A percentile compares a stretch with the other conserved stretches of the same genome.
Conservation (phyloP, 2,113 vertebrate genomes). For the Gymnobelideus leadbeateri region DNA sequence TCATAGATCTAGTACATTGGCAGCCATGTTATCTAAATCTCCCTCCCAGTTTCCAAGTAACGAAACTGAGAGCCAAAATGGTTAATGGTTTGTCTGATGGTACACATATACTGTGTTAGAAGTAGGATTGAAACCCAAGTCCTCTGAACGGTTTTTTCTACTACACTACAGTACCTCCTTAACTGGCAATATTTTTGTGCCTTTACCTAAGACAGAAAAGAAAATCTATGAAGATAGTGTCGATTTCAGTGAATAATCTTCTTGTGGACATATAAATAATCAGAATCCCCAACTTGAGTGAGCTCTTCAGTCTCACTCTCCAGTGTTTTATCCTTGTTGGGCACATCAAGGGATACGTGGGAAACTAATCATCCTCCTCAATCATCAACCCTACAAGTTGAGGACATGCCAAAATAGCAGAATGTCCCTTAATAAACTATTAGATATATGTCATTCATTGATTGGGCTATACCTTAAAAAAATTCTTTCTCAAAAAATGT, state of each 20-base stretch:
- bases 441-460: not conserved
- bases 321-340: not conserved
- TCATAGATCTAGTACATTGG: not conserved
- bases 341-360: not conserved
- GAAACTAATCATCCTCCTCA: not conserved
- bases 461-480: not conserved
- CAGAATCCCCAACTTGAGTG: not conserved
- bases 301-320: not conserved
- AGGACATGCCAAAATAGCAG: not conserved
- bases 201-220: not conserved
- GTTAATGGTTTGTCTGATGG: not conserved
- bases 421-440: not conserved
- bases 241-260: not conserved
- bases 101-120: not conserved
- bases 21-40: not conserved
- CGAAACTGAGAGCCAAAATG: not conserved
- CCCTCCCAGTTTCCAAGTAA: not conserved
- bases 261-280: not conserved
- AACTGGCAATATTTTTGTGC: not conserved
- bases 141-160: not conserved
- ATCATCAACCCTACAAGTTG: not conserved
- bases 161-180: not conserved
- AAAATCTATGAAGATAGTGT: not conserved
- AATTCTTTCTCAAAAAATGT: not conserved
- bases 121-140: not conserved